Evolutionary conservation across 2,888 invertebrate genomes (phyloP).

Genomic region (Aricia artaxerxes): DNA sequence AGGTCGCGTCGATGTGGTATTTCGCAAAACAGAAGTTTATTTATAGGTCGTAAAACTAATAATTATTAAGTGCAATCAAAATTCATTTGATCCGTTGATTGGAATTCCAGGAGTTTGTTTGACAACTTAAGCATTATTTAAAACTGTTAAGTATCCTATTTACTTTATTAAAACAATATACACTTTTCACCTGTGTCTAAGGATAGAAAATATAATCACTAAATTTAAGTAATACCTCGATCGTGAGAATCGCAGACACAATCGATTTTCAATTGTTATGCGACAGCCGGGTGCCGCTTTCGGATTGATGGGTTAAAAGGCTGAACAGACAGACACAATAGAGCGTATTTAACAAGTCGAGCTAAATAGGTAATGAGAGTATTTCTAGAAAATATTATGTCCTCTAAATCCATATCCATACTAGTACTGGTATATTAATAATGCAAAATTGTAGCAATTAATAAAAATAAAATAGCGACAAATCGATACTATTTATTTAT

Average conservation of each 20-base stretch:
- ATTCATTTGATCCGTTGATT: not conserved
- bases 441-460: not conserved
- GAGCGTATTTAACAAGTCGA: too few species aligned
- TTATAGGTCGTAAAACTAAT: not conserved
- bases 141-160: not conserved
- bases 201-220: too few species aligned
- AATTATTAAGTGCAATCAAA: not conserved
- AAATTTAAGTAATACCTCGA: too few species aligned
- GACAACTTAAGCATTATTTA: not conserved
- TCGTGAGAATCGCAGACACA: too few species aligned
- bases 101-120: not conserved
- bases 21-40: slow-evolving; percentile 1
- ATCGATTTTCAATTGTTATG: too few species aligned
- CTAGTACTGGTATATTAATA: too few species aligned
- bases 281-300: too few species aligned
- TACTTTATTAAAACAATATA: not conserved
- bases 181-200: not conserved
- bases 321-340: too few species aligned
- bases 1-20: not conserved
- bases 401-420: too few species aligned
- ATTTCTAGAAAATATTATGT: too few species aligned
- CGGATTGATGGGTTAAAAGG: too few species aligned
- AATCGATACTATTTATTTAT: not conserved
- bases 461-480: not conserved
- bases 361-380: too few species aligned